Base-by-base conservation (phyloP, 2,797 vertebrate genomes). In the Phrynocephalus vlangalii region DNA sequence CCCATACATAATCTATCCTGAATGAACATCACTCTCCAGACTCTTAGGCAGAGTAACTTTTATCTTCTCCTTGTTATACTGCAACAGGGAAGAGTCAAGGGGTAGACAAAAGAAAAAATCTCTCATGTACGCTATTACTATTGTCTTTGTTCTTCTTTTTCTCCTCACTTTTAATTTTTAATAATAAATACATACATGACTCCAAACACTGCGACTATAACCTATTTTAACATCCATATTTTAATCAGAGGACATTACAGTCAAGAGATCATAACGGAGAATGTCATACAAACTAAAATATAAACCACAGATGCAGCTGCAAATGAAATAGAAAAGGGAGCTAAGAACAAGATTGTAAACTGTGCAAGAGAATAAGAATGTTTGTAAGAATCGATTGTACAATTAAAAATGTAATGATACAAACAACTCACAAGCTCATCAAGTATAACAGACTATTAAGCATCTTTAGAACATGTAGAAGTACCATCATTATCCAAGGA, bases 391-490 rank as follows among this genome's bases (percentile, higher is more conserved):
- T 84, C 3, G 3, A 70, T 84, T 33, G 52, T 83, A 78, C 83
- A 38, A 68, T 63, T 91, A 68, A 30, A 16, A 10, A 75, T 38
- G 18, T 68, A 82, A 85, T 88, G 86, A 91, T 20, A 87, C 15
- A 9, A 89, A 91, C 90, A 11, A 85, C 75, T 75, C 5, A 83
- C 60, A 48, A 83, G 44, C 81, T 87, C 89, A 79, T 75, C 44
- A 76, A 89, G 92, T 88, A 83, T 18, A 90, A 87, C 93, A 87
- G 20, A 75, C 11, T 91, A 28, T 90, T 90, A 79, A 26, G 33
- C 56, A 44, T 48, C 76, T 91, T 66, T 48, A 52, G 1, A 1
- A 10, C 71, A 67, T 50, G 15, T 71, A 56, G 30, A 50, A 82
- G 87, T 6, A 6, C 89, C 83, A 86, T 33, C 72, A 56, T 0